phyloP scores from a whole-genome alignment of 2,797 vertebrate genomes.

The Amazonetta brasiliensis region DNA sequence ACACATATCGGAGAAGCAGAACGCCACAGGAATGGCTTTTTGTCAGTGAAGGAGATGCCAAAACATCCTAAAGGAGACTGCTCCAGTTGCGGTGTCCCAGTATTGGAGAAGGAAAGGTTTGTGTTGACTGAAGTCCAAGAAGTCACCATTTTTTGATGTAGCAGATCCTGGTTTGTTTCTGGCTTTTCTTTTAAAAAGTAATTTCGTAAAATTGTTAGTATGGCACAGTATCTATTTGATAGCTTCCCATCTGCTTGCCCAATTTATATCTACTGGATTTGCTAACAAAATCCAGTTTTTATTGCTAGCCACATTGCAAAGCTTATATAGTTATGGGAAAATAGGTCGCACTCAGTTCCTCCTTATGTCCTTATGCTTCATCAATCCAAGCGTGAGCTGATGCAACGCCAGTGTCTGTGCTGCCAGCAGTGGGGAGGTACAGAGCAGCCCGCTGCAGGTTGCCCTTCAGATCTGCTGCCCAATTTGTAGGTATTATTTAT shows the following conservation, averaged over 20 bases:
- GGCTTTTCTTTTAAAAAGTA: not conserved
- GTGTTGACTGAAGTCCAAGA: not conserved
- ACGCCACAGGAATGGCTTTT: not conserved
- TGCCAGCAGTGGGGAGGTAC: not conserved
- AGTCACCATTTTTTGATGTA: not conserved
- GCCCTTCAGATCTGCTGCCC: not conserved
- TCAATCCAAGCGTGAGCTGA: not conserved
- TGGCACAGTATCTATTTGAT: not conserved
- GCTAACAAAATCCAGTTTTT: conserved; percentile 8
- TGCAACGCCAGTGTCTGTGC: not conserved
- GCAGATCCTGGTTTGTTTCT: not conserved
- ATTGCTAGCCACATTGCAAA: not conserved
- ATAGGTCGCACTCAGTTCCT: not conserved
- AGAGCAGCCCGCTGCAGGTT: not conserved
- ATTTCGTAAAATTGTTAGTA: not conserved
- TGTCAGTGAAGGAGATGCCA: not conserved
- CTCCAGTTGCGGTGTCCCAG: not conserved
- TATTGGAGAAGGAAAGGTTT: not conserved
- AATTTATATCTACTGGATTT: not conserved
- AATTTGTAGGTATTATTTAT: not conserved
- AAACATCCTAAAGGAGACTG: not conserved
- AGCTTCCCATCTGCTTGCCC: conserved; percentile 24
- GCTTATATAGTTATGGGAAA: not conserved
- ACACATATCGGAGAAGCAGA: not conserved
- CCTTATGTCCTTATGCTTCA: not conserved